phyloP scores from a whole-genome alignment of 2,888 invertebrate species.

The Panorpa germanica region DNA sequence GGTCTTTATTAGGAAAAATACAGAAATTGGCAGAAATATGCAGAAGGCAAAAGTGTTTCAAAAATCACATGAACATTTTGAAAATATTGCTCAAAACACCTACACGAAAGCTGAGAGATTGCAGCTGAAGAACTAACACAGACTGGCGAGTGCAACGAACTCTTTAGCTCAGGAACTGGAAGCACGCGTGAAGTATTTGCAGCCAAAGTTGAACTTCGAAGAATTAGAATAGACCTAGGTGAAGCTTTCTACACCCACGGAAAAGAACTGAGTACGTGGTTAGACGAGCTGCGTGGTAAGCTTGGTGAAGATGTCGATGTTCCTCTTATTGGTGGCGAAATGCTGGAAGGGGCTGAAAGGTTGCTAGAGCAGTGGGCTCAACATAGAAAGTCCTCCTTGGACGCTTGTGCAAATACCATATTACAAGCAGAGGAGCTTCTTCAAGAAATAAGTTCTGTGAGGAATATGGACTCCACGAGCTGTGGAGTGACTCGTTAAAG shows the following conservation, averaged over 20 bases:
- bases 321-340: slow-evolving; percentile 36
- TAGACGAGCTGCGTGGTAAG: slow-evolving; percentile 73
- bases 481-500: too few species aligned
- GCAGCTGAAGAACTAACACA: slow-evolving; percentile 92
- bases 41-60: slow-evolving; percentile 91
- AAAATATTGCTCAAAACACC: slow-evolving; percentile 94
- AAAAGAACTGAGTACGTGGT: slow-evolving; percentile 83
- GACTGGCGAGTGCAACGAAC: slow-evolving; percentile 91
- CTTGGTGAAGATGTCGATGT: slow-evolving; percentile 34
- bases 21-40: slow-evolving; percentile 88
- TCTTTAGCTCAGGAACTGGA: slow-evolving; percentile 87
- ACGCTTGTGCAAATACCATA: slow-evolving; percentile 81
- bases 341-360: slow-evolving; percentile 73
- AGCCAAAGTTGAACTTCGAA: slow-evolving; percentile 74
- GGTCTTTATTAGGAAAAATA: slow-evolving; percentile 89
- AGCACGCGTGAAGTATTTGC: slow-evolving; percentile 90
- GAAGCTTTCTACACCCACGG: slow-evolving; percentile 92
- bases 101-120: slow-evolving; percentile 97
- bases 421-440: slow-evolving; percentile 76
- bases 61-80: slow-evolving; percentile 96
- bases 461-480: slow-evolving; percentile 53
- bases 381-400: slow-evolving; percentile 74
- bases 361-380: slow-evolving; percentile 79
- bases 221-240: slow-evolving; percentile 78
- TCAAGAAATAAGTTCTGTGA: slow-evolving; percentile 62